Conservation (phyloP, 2,888 invertebrate species). For the Trichogramma dendrolimi region DNA sequence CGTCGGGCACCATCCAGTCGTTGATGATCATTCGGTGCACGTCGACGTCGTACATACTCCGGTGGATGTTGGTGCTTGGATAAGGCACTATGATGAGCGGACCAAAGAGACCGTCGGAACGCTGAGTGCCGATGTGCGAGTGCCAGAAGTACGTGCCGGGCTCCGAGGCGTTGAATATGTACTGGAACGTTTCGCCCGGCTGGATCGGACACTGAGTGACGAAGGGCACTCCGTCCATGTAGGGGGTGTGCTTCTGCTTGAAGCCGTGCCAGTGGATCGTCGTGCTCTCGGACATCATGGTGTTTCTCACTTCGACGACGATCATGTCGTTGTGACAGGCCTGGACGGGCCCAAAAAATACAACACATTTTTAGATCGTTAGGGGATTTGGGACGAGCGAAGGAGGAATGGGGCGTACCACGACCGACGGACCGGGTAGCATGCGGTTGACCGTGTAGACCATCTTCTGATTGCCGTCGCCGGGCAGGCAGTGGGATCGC, state of each 20-base stretch:
- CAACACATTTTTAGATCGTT: no score
- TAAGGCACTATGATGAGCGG: conserved; percentile 70
- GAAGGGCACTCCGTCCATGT: conserved; percentile 85
- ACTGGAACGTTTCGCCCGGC: conserved; percentile 71
- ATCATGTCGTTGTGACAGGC: conserved; percentile 82
- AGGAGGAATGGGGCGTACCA: conserved; percentile 55
- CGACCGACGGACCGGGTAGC: conserved; percentile 81
- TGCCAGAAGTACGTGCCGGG: conserved; percentile 86
- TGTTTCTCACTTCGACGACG: conserved; percentile 77
- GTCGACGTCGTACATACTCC: neutral
- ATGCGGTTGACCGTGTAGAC: conserved; percentile 77
- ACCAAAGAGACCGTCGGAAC: conserved; percentile 81
- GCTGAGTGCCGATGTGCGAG: conserved; percentile 70
- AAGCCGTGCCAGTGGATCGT: conserved; percentile 91
- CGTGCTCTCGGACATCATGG: conserved; percentile 73
- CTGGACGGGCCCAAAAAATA: conserved; percentile 55
- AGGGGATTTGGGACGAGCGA: no score
- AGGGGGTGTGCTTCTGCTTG: conserved; percentile 72
- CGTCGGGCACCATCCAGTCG: conserved; percentile 76
- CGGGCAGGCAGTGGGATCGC: conserved; percentile 75
- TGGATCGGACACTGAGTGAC: conserved; percentile 81
- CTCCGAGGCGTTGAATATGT: conserved; percentile 68
- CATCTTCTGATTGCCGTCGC: conserved; percentile 73
- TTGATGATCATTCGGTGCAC: conserved; percentile 60
- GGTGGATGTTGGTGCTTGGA: conserved; percentile 63